These are phyloP conservation scores for Heliangelus exortis DNA, from an alignment of 2,797 vertebrate species.

Conservation along the genomic window DNA sequence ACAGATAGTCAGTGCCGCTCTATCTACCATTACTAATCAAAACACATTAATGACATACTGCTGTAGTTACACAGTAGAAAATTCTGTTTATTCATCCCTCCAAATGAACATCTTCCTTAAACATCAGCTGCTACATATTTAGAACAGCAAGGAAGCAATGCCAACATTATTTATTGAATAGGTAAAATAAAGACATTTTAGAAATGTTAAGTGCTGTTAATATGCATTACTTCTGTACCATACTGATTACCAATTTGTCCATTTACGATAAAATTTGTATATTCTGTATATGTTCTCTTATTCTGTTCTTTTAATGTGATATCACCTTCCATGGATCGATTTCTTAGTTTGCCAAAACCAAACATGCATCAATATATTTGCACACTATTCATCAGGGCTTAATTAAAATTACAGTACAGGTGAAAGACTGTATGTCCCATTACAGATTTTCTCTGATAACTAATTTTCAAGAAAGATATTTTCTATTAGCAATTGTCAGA, in stretches of 20 bases:
- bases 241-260: not conserved
- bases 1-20: not conserved
- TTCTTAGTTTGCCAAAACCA: constrained; percentile 31
- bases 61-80: constrained; percentile 40
- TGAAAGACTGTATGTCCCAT: not conserved
- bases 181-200: constrained; percentile 11
- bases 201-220: not conserved
- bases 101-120: constrained; percentile 58
- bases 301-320: not conserved
- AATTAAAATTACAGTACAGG: not conserved
- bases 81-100: constrained; percentile 62
- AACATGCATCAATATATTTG: not conserved
- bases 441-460: not conserved
- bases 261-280: not conserved
- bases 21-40: constrained; percentile 60
- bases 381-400: not conserved
- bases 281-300: no score
- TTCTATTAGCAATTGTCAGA: not conserved
- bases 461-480: not conserved
- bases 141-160: constrained; percentile 12
- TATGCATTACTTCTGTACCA: not conserved
- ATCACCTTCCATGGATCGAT: not conserved
- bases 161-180: constrained; percentile 14
- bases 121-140: constrained; percentile 55
- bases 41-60: constrained; percentile 52